These are phyloP conservation scores for Aleiodes testaceus DNA, from an alignment of 2,888 invertebrate species.

Conservation along the genomic window DNA sequence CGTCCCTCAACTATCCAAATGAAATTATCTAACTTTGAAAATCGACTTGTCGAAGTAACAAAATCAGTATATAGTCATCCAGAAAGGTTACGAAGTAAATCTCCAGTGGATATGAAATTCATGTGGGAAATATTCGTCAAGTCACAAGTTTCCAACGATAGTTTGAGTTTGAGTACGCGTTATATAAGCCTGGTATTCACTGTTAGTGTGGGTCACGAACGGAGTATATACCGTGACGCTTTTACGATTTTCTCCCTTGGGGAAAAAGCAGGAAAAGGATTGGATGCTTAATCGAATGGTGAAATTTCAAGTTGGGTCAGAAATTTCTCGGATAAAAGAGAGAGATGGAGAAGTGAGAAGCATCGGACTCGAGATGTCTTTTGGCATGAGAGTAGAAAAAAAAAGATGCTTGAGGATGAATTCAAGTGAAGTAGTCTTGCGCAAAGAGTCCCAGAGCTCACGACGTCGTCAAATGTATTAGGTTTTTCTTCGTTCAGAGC, in stretches of 20 bases:
- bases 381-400: background rate
- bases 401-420: background rate
- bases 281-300: conserved; percentile 28
- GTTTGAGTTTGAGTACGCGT: background rate
- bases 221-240: background rate
- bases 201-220: no score
- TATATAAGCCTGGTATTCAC: background rate
- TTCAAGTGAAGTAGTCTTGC: background rate
- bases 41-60: conserved; percentile 36
- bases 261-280: background rate
- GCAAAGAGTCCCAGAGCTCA: background rate
- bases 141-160: conserved; percentile 17
- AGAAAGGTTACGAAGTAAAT: conserved; percentile 13
- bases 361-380: no score
- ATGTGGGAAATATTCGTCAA: conserved; percentile 39
- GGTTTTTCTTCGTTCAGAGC: background rate
- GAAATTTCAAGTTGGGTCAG: conserved; percentile 14
- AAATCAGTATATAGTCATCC: background rate
- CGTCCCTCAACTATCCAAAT: background rate
- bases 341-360: no score
- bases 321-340: background rate
- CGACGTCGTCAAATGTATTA: background rate
- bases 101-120: conserved; percentile 32
- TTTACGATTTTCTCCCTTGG: background rate
- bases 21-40: conserved; percentile 16